Percentiles rank a stretch among this genome's conserved stretches.
phyloP scores from a whole-genome alignment of 2,113 vertebrate species.

The Python bivittatus region DNA sequence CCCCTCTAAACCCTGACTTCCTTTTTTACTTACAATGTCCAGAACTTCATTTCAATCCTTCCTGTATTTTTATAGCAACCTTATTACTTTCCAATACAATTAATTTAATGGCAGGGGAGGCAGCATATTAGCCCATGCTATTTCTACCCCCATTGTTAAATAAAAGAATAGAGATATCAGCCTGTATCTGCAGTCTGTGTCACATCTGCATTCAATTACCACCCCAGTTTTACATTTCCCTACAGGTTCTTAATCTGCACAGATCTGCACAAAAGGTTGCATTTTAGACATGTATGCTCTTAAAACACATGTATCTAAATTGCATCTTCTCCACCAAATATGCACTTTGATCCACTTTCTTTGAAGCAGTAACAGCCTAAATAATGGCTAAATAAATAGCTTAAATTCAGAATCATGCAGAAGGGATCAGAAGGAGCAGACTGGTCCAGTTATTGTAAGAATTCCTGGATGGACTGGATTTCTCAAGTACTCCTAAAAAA shows the following conservation, averaged over 20 bases:
- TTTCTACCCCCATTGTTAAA: not conserved
- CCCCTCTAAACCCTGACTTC: slow-evolving; percentile 30
- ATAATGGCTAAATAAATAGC: not conserved
- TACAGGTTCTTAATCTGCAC: not conserved
- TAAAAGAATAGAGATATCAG: not conserved
- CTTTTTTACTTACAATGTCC: slow-evolving; percentile 36
- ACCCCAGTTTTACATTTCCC: not conserved
- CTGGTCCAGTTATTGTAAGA: not conserved
- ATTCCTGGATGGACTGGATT: not conserved
- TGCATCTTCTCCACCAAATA: not conserved
- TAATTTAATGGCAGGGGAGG: slow-evolving; percentile 12
- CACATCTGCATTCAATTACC: not conserved
- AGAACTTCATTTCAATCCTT: not conserved
- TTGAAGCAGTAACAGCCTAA: not conserved
- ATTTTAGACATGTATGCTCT: not conserved
- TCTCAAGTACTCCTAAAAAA: not conserved
- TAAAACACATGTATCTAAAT: not conserved
- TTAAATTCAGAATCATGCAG: not conserved
- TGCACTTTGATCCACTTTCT: not conserved
- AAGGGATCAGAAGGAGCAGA: not conserved
- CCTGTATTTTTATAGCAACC: not conserved
- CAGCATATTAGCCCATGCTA: not conserved
- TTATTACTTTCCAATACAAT: not conserved
- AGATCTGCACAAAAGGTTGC: not conserved
- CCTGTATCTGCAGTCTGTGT: not conserved